phyloP scores from a whole-genome alignment of 2,888 invertebrate genomes.

The Erannis defoliaria region DNA sequence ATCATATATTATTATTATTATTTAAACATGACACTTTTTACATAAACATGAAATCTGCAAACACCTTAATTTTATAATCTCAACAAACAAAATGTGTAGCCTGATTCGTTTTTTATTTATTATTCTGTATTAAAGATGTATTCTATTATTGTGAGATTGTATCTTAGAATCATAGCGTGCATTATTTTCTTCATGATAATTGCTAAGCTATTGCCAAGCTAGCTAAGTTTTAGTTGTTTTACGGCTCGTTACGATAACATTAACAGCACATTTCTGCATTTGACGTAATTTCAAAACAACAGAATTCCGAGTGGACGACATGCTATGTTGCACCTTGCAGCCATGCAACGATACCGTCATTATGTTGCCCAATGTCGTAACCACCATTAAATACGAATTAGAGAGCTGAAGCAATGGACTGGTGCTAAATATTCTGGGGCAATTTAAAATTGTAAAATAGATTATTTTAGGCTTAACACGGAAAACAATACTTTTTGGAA shows the following conservation, averaged over 20 bases:
- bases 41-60: too few relatives aligned
- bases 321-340: constrained; percentile 33
- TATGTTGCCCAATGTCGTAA: constrained; percentile 26
- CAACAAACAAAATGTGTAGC: too few relatives aligned
- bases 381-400: constrained; percentile 36
- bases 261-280: constrained; percentile 17
- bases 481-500: not conserved
- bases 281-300: constrained; percentile 32
- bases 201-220: too few relatives aligned
- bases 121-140: too few relatives aligned
- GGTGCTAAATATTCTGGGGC: constrained; percentile 8
- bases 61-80: too few relatives aligned
- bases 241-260: not conserved
- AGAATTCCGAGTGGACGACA: constrained; percentile 28
- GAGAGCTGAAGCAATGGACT: constrained; percentile 24
- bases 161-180: too few relatives aligned
- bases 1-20: too few relatives aligned
- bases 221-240: not conserved
- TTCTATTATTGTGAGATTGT: too few relatives aligned
- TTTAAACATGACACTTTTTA: too few relatives aligned
- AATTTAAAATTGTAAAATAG: constrained; percentile 19
- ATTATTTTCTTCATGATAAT: too few relatives aligned
- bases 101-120: too few relatives aligned
- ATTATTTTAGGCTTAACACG: not conserved
- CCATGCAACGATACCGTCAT: constrained; percentile 35